A percentile compares a stretch with the other conserved stretches of the same genome.
Evolutionary conservation across 2,888 invertebrate species (phyloP).

Genomic region (Temnothorax ravouxi): DNA sequence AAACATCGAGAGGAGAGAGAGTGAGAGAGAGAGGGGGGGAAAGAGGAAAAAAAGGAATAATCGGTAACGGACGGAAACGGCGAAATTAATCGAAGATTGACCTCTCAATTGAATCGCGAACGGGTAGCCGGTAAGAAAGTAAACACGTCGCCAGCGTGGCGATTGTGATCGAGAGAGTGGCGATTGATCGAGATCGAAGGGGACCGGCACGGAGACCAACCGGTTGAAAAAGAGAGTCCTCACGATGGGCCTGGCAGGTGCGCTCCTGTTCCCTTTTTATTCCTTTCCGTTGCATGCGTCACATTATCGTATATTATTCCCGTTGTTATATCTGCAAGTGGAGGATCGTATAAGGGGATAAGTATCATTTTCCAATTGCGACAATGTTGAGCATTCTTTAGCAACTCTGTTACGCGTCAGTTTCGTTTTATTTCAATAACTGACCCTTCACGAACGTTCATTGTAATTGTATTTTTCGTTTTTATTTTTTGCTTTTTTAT

Average conservation of each 20-base stretch:
- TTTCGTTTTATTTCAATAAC: conserved; percentile 17
- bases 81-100: not conserved
- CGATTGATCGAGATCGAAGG: conserved; percentile 10
- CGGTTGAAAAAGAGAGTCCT: conserved; percentile 24
- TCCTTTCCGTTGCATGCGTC: conserved; percentile 1
- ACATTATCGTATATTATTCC: conserved; percentile 6
- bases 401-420: conserved; percentile 17
- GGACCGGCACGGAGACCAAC: conserved; percentile 21
- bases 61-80: not conserved
- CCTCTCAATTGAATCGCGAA: conserved; percentile 20
- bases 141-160: conserved; percentile 22
- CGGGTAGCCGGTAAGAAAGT: conserved; percentile 9
- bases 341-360: conserved; percentile 35
- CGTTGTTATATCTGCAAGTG: conserved; percentile 15
- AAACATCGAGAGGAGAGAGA: not conserved
- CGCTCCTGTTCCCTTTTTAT: conserved; percentile 26
- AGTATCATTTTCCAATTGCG: conserved; percentile 53
- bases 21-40: not conserved
- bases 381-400: conserved; percentile 48
- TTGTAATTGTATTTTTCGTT: not conserved
- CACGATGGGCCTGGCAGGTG: conserved; percentile 67
- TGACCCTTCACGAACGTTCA: not conserved
- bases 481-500: not conserved
- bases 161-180: conserved; percentile 39
- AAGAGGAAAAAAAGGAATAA: not conserved